Evolutionary conservation across 2,113 vertebrate genomes (phyloP).

Genomic region (Grallaria varia): DNA sequence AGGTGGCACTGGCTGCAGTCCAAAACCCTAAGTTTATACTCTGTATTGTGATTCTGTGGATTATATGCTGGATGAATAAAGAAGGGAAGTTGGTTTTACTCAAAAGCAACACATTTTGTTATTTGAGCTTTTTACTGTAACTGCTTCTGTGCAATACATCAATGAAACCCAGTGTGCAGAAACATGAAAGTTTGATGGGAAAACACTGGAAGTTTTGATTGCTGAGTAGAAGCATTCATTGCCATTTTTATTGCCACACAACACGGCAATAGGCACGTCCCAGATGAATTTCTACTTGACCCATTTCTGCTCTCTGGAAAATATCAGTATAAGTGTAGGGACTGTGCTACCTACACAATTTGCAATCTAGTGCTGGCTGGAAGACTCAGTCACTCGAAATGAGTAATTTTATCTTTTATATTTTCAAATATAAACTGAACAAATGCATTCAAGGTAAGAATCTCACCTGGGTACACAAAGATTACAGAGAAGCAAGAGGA

Average conservation of each 20-base stretch:
- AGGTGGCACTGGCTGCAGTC: neutral
- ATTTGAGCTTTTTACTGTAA: neutral
- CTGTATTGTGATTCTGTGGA: too few relatives aligned
- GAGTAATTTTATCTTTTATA: neutral
- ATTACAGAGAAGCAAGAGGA: neutral
- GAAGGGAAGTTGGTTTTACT: neutral
- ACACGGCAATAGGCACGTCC: neutral
- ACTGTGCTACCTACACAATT: neutral
- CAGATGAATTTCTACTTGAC: neutral
- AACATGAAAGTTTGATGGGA: neutral
- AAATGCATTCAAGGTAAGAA: slow-evolving; percentile 14
- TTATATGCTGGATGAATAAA: neutral
- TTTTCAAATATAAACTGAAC: slow-evolving; percentile 47
- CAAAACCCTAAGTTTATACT: neutral
- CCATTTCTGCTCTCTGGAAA: neutral
- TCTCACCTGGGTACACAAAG: slow-evolving; percentile 3
- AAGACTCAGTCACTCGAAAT: neutral
- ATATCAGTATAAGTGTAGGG: neutral
- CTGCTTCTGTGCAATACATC: neutral
- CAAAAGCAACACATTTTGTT: neutral
- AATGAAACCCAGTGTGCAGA: neutral
- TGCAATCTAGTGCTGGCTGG: neutral
- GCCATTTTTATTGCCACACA: neutral
- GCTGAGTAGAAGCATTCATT: neutral
- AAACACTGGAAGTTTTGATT: neutral